phyloP scores from a whole-genome alignment of 2,888 invertebrate species.

The Mactromeris polynyma region DNA sequence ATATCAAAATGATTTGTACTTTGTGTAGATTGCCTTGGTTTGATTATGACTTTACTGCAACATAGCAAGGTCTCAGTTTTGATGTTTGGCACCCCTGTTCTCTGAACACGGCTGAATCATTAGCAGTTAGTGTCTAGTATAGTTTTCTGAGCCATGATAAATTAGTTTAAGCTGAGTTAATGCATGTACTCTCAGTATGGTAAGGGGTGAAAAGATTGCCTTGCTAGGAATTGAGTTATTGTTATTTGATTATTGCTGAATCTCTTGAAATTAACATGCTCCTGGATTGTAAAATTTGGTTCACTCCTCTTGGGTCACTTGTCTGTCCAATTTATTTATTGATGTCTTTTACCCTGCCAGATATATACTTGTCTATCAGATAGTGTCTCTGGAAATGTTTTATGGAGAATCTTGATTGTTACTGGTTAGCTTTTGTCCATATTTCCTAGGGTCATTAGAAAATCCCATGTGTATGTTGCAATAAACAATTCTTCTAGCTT shows the following conservation, averaged over 20 bases:
- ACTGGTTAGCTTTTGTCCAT: neutral
- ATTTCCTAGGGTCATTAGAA: neutral
- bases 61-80: neutral
- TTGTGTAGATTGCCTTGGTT: neutral
- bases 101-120: neutral
- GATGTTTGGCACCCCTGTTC: neutral
- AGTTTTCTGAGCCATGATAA: neutral
- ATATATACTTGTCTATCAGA: neutral
- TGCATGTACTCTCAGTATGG: neutral
- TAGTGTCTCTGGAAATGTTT: neutral
- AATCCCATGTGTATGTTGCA: neutral
- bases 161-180: neutral
- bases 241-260: neutral
- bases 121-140: neutral
- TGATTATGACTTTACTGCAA: neutral
- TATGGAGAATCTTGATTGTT: neutral
- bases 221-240: neutral
- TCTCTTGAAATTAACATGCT: neutral
- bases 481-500: neutral
- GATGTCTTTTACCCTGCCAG: neutral
- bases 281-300: neutral
- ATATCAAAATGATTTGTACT: neutral
- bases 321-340: slow-evolving; percentile 7
- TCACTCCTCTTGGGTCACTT: neutral
- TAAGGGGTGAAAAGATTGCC: neutral